phyloP scores from a whole-genome alignment of 2,113 vertebrate species.

The Pao palembangensis region DNA sequence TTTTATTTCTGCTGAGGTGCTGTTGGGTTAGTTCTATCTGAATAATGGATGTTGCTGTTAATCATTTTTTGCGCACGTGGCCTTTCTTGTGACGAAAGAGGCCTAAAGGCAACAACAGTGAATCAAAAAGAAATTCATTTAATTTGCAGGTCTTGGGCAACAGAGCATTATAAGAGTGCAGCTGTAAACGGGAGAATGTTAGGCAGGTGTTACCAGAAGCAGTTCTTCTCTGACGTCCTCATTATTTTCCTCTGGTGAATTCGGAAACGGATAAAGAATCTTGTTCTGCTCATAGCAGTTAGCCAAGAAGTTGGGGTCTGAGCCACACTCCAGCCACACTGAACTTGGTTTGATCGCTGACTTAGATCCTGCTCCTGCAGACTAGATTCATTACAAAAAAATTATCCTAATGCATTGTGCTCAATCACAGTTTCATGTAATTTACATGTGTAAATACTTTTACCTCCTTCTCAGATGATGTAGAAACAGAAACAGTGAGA shows the following conservation, averaged over 20 bases:
- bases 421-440: not conserved
- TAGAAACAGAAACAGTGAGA: conserved; percentile 2
- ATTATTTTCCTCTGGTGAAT: conserved; percentile 9
- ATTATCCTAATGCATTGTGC: not conserved
- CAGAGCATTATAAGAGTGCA: conserved; percentile 4
- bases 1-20: not conserved
- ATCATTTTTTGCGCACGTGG: not conserved
- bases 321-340: conserved; percentile 67
- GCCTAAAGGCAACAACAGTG: too few relatives aligned
- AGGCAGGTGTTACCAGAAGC: conserved; percentile 47
- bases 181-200: too few relatives aligned
- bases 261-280: conserved; percentile 23
- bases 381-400: conserved; percentile 23
- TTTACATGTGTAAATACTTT: not conserved
- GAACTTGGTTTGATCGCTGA: conserved; percentile 43
- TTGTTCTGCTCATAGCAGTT: conserved; percentile 47
- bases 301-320: conserved; percentile 46
- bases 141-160: conserved; percentile 1
- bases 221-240: conserved; percentile 31
- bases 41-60: not conserved
- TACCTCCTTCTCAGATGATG: conserved; percentile 31
- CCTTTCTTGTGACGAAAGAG: too few relatives aligned
- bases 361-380: conserved; percentile 7
- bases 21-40: too few relatives aligned
- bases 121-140: not conserved